phyloP scores from a whole-genome alignment of 2,888 invertebrate genomes.

The Tribolium freemani region DNA sequence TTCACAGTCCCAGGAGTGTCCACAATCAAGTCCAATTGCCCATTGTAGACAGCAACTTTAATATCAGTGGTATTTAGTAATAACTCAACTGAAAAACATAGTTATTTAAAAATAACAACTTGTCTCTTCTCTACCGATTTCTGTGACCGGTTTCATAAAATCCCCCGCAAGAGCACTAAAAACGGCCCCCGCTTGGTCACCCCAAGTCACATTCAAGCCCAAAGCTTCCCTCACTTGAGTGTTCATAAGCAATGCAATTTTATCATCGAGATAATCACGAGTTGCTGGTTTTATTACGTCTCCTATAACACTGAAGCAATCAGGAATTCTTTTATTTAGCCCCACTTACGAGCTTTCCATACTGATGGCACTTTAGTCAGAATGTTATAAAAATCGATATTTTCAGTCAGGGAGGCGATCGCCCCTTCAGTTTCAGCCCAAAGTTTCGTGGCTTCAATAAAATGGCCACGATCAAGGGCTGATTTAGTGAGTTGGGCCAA shows the following conservation, averaged over 20 bases:
- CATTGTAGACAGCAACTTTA: constrained; percentile 80
- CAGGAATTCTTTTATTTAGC: background rate
- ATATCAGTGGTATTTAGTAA: constrained; percentile 79
- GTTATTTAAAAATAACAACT: background rate
- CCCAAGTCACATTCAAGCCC: constrained; percentile 77
- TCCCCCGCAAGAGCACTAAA: constrained; percentile 75
- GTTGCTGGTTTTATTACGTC: constrained; percentile 15
- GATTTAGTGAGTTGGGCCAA: constrained; percentile 46
- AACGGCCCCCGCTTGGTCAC: constrained; percentile 72
- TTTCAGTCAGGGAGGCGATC: constrained; percentile 31
- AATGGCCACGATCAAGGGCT: constrained; percentile 67
- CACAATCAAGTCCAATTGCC: constrained; percentile 88
- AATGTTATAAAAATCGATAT: constrained; percentile 55
- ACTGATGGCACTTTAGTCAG: constrained; percentile 44
- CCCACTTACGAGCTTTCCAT: background rate
- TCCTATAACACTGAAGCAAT: background rate
- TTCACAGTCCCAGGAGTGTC: constrained; percentile 69
- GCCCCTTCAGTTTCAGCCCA: constrained; percentile 45
- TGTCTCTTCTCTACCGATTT: constrained; percentile 70
- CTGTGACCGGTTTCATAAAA: constrained; percentile 80
- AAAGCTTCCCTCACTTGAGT: constrained; percentile 77
- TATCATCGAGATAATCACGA: constrained; percentile 15
- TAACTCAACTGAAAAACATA: constrained; percentile 73
- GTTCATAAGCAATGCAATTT: constrained; percentile 77
- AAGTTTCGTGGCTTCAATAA: constrained; percentile 71